These are phyloP conservation scores for Coelopa pilipes DNA, from an alignment of 2,888 invertebrate species.

Conservation along the genomic window DNA sequence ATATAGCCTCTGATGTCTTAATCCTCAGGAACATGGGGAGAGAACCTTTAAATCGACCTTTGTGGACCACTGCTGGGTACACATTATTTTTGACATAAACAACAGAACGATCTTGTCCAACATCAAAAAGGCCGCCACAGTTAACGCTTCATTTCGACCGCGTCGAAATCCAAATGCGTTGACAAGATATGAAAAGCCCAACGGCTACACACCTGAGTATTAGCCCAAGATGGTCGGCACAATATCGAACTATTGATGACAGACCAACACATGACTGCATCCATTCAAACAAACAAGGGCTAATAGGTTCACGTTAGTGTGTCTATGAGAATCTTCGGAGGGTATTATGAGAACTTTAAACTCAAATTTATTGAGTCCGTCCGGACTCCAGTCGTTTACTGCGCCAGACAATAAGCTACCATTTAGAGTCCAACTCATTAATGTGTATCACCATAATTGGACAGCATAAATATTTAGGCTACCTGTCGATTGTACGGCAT, in stretches of 20 bases:
- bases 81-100: conserved; percentile 38
- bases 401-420: conserved; percentile 33
- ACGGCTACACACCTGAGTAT: conserved; percentile 62
- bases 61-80: conserved; percentile 37
- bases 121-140: conserved; percentile 39
- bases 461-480: conserved; percentile 64
- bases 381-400: conserved; percentile 10
- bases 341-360: conserved; percentile 17
- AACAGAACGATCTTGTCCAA: conserved; percentile 27
- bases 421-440: conserved; percentile 50
- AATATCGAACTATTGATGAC: conserved; percentile 48
- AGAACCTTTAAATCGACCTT: conserved; percentile 1
- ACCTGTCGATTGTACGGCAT: conserved; percentile 54
- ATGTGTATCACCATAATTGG: conserved; percentile 63
- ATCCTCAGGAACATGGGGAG: conserved; percentile 51
- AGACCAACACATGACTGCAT: conserved; percentile 52
- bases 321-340: background rate
- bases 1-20: conserved; percentile 55
- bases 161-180: conserved; percentile 63
- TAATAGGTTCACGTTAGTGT: conserved; percentile 41
- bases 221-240: conserved; percentile 52
- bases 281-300: conserved; percentile 26
- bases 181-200: conserved; percentile 65
- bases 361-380: conserved; percentile 32
- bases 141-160: conserved; percentile 59